Conservation (phyloP, 2,888 invertebrate species). For the Microdon myrmicae region DNA sequence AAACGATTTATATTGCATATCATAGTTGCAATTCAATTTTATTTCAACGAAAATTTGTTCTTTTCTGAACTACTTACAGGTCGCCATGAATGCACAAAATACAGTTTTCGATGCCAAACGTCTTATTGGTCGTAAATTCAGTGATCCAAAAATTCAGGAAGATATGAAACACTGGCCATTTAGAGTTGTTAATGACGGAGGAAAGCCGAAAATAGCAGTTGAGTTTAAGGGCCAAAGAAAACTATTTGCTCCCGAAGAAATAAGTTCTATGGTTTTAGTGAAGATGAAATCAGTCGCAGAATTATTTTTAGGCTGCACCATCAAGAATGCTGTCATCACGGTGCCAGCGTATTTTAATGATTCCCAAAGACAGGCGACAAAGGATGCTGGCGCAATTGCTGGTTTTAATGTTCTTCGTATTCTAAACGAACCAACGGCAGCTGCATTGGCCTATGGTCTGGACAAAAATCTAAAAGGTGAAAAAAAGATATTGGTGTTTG, state of each 20-base stretch:
- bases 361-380: slow-evolving; percentile 85
- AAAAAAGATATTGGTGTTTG: slow-evolving; percentile 79
- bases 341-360: slow-evolving; percentile 88
- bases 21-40: too few relatives aligned
- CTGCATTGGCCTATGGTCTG: slow-evolving; percentile 85
- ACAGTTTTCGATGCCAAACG: slow-evolving; percentile 87
- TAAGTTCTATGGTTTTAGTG: slow-evolving; percentile 84
- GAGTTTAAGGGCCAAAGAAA: slow-evolving; percentile 80
- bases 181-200: slow-evolving; percentile 71
- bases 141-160: slow-evolving; percentile 80
- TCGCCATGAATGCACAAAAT: slow-evolving; percentile 83
- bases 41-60: too few relatives aligned
- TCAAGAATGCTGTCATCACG: slow-evolving; percentile 82
- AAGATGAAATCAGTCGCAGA: slow-evolving; percentile 88
- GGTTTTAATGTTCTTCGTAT: slow-evolving; percentile 89
- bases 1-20: too few relatives aligned
- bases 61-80: slow-evolving; percentile 70
- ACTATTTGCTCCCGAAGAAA: slow-evolving; percentile 83
- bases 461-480: slow-evolving; percentile 80
- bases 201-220: slow-evolving; percentile 79
- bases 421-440: slow-evolving; percentile 91
- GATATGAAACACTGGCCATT: slow-evolving; percentile 91
- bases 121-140: slow-evolving; percentile 82
- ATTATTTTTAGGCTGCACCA: slow-evolving; percentile 77
- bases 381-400: slow-evolving; percentile 88